Base-by-base conservation (phyloP, 2,888 invertebrate genomes). In the Melanotus villosus region DNA sequence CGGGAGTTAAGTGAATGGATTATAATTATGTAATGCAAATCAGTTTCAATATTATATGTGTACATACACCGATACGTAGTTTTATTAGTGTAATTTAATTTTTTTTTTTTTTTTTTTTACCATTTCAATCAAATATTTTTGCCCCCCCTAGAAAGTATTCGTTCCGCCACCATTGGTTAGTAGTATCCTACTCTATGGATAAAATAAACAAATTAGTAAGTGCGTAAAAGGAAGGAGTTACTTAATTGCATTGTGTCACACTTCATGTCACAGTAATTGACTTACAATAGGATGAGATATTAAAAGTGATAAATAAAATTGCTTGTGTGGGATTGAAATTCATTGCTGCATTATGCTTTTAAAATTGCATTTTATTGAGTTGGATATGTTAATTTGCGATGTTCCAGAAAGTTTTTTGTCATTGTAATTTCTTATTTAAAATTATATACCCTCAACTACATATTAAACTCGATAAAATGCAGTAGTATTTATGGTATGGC, bases 301-400 rank as follows among this genome's bases (percentile, higher is more conserved):
- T 30, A 26, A 6, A 30, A 10, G 32, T 32, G 52, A 52, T 34
- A 32, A 52, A 52, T 32, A 16, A 12, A 52, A 52, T 52, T 52
- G 52, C 32, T 30, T 32, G 18, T 52, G 52, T 52, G 52, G 52
- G 52, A 18, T 12, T 52, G 52, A 26, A 10, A 50, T 16, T 30
- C 21, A 32, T 32, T 34, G 52, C 32, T 52, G 52, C 52, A 52
- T 52, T 7, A 18, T 18, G 52, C 52, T 52, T 52, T n/a, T 10
- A 32, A 6, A 14, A 32, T 9, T 34, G 52, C 18, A 16, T 52
- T 18, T 18, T 16, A 14, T 16, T 2, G 26, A 16, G 18, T 52
- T 18, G 32, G 26, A 32, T 18, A 32, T n/a, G 18, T 4, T 10
- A 18, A 23, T 23, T 2, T 23, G 23, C 4, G 12, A 38, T n/a